These are phyloP conservation scores for Nasonovia ribisnigri DNA, from an alignment of 2,888 invertebrate species.

Conservation along the genomic window DNA sequence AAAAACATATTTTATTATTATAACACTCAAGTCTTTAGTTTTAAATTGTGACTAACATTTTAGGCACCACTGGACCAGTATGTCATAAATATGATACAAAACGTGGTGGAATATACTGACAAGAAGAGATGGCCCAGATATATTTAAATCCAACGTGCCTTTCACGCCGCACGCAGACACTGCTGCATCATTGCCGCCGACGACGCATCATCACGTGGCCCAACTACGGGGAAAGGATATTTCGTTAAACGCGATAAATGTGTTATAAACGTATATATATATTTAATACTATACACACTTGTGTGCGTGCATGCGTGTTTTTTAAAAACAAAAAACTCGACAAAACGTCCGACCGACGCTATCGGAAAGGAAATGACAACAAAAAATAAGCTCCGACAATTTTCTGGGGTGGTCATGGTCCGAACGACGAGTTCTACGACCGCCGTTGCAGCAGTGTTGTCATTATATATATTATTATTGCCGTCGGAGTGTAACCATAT, in stretches of 20 bases:
- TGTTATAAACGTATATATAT: not conserved
- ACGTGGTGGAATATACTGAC: slow-evolving; percentile 32
- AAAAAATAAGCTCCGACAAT: not conserved
- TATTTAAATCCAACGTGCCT: slow-evolving; percentile 61
- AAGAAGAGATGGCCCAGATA: slow-evolving; percentile 57
- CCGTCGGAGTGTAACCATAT: not conserved
- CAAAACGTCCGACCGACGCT: slow-evolving; percentile 25
- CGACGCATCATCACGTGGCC: slow-evolving; percentile 14
- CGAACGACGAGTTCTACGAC: slow-evolving; percentile 19
- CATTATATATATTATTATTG: not conserved
- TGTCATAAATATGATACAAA: slow-evolving; percentile 48
- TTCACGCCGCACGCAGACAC: slow-evolving; percentile 41
- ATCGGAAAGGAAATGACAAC: slow-evolving; percentile 52
- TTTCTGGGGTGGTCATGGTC: slow-evolving; percentile 43
- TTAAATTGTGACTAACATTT: not conserved
- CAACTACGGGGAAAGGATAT: slow-evolving; percentile 8
- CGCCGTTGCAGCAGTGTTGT: not conserved
- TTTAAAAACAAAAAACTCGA: slow-evolving; percentile 9
- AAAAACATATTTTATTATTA: not conserved
- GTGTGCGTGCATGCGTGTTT: not conserved
- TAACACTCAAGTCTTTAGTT: not conserved
- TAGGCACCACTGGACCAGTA: slow-evolving; percentile 43
- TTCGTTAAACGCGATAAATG: slow-evolving; percentile 19
- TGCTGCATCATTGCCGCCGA: not conserved
- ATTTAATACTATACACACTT: not conserved